Conservation (phyloP, 1,140 invertebrate genomes). For the Aplysia californica region DNA sequence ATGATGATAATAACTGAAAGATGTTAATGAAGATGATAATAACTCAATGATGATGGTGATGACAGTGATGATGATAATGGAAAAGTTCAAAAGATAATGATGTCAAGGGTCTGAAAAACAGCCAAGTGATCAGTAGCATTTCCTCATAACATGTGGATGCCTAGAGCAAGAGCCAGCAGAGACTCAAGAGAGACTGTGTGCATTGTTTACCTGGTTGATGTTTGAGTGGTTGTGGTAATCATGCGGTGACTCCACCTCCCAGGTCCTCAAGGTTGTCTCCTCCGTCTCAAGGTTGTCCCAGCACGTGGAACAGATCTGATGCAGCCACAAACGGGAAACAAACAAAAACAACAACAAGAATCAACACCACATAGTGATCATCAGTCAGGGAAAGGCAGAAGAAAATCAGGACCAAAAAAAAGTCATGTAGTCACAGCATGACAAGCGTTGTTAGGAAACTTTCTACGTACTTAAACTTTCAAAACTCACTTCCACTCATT, state of each 20-base stretch:
- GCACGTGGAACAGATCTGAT: constrained; percentile 56
- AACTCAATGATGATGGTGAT: no score
- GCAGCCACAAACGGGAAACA: no score
- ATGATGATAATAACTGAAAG: background rate
- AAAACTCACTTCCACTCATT: no score
- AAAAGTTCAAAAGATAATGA: no score
- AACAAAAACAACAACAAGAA: constrained; percentile 2
- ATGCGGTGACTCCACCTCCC: constrained; percentile 66
- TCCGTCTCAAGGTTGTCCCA: constrained; percentile 59
- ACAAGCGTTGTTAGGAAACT: no score
- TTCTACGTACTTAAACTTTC: no score
- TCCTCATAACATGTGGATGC: no score
- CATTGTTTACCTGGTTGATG: constrained; percentile 53
- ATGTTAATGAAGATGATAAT: background rate
- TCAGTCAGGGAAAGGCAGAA: background rate
- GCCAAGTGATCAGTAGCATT: no score
- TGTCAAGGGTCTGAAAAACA: no score
- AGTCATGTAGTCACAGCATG: no score
- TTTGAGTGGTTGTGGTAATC: constrained; percentile 65
- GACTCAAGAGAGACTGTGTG: no score
- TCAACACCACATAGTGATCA: background rate
- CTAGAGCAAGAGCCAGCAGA: no score
- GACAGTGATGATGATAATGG: background rate
- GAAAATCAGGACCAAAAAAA: background rate
- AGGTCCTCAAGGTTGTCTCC: constrained; percentile 60